phyloP scores from a whole-genome alignment of 2,113 vertebrate species.

The Pseudorhombus dupliciocellatus region DNA sequence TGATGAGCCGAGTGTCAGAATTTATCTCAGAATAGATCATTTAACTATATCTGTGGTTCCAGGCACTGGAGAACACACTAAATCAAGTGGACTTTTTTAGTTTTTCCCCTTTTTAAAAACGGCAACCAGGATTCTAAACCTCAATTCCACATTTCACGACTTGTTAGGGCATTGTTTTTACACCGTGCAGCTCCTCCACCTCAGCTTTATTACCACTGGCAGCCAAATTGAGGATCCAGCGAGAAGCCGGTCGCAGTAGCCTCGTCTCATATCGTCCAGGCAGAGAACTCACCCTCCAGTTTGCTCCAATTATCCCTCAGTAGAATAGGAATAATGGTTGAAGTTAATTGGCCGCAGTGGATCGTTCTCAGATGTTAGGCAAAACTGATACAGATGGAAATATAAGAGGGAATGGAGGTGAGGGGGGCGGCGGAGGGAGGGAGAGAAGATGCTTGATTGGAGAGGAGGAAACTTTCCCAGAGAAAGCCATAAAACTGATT shows the following conservation, averaged over 20 bases:
- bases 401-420: constrained; percentile 54
- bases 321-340: constrained; percentile 66
- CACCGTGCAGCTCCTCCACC: constrained; percentile 20
- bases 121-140: constrained; percentile 11
- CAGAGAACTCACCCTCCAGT: constrained; percentile 47
- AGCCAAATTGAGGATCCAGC: constrained; percentile 54
- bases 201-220: constrained; percentile 54
- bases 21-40: neutral
- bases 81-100: constrained; percentile 1
- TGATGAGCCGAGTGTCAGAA: neutral
- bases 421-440: constrained; percentile 1
- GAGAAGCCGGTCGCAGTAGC: constrained; percentile 46
- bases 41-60: neutral
- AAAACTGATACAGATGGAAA: constrained; percentile 83
- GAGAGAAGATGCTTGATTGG: constrained; percentile 73
- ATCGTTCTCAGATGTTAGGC: constrained; percentile 79
- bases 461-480: constrained; percentile 80
- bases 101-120: constrained; percentile 1
- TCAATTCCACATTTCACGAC: constrained; percentile 34
- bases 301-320: constrained; percentile 67
- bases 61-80: constrained; percentile 3
- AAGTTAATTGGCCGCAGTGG: constrained; percentile 70
- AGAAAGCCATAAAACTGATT: constrained; percentile 85
- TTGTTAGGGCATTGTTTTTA: constrained; percentile 14
- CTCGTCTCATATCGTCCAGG: constrained; percentile 57